A percentile compares a stretch with the other conserved stretches of the same genome.
Evolutionary conservation across 2,797 vertebrate genomes (phyloP).

Genomic region (Margarornis squamiger): DNA sequence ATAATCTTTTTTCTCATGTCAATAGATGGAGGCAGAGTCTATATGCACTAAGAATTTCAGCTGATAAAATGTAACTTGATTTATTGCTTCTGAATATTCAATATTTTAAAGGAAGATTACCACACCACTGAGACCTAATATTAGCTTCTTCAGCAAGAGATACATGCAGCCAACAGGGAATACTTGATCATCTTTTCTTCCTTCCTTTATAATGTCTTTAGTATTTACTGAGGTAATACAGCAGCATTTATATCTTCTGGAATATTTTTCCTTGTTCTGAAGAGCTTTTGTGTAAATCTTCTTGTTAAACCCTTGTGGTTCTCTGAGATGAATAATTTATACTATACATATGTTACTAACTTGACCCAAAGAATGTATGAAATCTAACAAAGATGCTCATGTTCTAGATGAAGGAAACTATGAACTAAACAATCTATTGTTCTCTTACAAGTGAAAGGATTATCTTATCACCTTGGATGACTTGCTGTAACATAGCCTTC

Average conservation of each 20-base stretch:
- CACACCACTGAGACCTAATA: neutral
- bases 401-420: neutral
- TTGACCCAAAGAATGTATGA: neutral
- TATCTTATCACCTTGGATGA: neutral
- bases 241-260: neutral
- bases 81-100: neutral
- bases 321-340: constrained; percentile 8
- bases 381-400: neutral
- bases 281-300: neutral
- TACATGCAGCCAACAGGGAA: neutral
- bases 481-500: neutral
- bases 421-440: neutral
- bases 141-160: neutral
- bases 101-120: neutral
- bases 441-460: neutral
- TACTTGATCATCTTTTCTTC: neutral
- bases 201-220: neutral
- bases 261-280: neutral
- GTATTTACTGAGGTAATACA: neutral
- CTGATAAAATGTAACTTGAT: neutral
- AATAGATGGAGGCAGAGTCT: neutral
- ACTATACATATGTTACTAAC: neutral
- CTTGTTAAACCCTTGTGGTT: neutral
- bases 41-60: neutral
- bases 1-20: neutral